Evolutionary conservation across 1,140 invertebrate species (phyloP).

Genomic region (Rhagoletis zephyria): DNA sequence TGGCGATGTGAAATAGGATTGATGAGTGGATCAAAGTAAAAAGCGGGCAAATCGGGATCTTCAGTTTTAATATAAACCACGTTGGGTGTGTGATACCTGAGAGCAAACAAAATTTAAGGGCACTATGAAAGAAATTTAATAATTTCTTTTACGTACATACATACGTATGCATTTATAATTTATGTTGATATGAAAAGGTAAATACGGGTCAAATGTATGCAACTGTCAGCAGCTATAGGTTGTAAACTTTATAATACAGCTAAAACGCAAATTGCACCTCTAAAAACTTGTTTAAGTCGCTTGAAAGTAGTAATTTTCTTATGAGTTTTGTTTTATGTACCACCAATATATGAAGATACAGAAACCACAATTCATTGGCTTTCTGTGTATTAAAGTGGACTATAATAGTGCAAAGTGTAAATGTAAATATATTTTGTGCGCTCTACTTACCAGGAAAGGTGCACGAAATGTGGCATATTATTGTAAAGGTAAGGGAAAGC

Average conservation of each 20-base stretch:
- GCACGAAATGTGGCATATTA: slow-evolving; percentile 96
- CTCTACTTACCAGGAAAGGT: slow-evolving; percentile 89
- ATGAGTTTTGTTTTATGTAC: slow-evolving; percentile 55
- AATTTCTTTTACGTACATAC: neutral
- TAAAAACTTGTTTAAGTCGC: slow-evolving; percentile 50
- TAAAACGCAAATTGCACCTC: slow-evolving; percentile 64
- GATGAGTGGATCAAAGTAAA: slow-evolving; percentile 99
- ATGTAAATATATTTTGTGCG: too few relatives aligned
- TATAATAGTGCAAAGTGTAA: neutral
- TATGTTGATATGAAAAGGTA: neutral
- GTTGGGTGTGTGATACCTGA: slow-evolving; percentile 98
- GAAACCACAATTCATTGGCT: slow-evolving; percentile 32
- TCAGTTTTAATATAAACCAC: slow-evolving; percentile 99
- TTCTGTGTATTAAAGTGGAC: slow-evolving; percentile 8
- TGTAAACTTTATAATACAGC: slow-evolving; percentile 58
- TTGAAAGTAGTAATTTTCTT: slow-evolving; percentile 59
- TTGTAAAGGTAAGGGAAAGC: slow-evolving; percentile 99
- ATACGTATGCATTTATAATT: neutral
- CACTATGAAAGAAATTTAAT: neutral
- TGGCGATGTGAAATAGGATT: slow-evolving; percentile 98
- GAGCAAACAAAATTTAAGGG: slow-evolving; percentile 44
- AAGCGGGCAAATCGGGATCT: slow-evolving; percentile 99
- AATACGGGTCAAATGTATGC: slow-evolving; percentile 60
- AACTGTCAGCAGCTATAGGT: slow-evolving; percentile 66
- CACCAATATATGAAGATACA: slow-evolving; percentile 41